Percentiles rank a stretch among this genome's conserved stretches.
These are phyloP conservation scores for Drosophila melanogaster DNA, from an alignment of 1,140 invertebrate species.

Conservation along the genomic window Release_6_plus_ISO1_MT NC_004354.4:18545501-18546000, in stretches of 20 bases:
- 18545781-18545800: slow-evolving; percentile 2
- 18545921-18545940: slow-evolving; percentile 46
- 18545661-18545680: too few species aligned
- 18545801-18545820: slow-evolving; percentile 12
- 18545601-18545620: not conserved
- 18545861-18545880: slow-evolving; percentile 19
- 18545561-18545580: too few species aligned
- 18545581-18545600: too few species aligned
- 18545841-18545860: slow-evolving; percentile 16
- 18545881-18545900: slow-evolving; percentile 35
- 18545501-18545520: slow-evolving; percentile 7
- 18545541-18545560: too few species aligned
- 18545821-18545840: slow-evolving; percentile 39
- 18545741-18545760: slow-evolving; percentile 6
- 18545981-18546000: slow-evolving; percentile 28
- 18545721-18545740: too few species aligned
- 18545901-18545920: slow-evolving; percentile 23
- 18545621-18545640: too few species aligned
- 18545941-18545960: slow-evolving; percentile 73
- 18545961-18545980: slow-evolving; percentile 31
- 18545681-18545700: not conserved
- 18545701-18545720: not conserved
- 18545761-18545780: not conserved
- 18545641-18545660: not conserved
- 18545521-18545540: not conserved